These are phyloP conservation scores for Chaetodon auriga DNA, from an alignment of 2,113 vertebrate genomes.

Conservation along the genomic window DNA sequence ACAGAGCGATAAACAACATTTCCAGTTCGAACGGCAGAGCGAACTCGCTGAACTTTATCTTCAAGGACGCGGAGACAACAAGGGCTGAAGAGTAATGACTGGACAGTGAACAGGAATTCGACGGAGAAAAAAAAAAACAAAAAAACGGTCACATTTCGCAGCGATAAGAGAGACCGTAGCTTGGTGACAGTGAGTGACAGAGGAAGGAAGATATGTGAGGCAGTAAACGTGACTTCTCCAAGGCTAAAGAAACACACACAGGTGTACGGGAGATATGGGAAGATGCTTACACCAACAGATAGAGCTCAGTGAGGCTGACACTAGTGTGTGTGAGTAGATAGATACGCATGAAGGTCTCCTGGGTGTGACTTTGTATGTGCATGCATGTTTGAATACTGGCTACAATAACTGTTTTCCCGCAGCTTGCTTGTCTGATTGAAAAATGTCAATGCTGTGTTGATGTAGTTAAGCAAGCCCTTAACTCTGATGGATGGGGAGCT, in stretches of 20 bases:
- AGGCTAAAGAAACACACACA: constrained; percentile 28
- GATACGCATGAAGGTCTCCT: neutral
- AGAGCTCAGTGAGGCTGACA: neutral
- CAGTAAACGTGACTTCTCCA: constrained; percentile 53
- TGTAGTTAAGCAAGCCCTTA: neutral
- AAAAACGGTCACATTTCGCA: constrained; percentile 54
- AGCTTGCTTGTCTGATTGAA: too few species aligned
- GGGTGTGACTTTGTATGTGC: neutral
- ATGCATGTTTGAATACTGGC: too few species aligned
- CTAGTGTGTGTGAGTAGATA: neutral
- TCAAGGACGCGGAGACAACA: constrained; percentile 69
- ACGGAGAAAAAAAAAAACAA: constrained; percentile 56
- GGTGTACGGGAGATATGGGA: neutral
- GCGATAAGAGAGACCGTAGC: constrained; percentile 62
- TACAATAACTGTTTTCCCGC: too few species aligned
- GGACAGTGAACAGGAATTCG: constrained; percentile 61
- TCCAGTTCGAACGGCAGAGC: constrained; percentile 70
- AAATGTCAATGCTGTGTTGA: too few species aligned
- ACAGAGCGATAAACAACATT: constrained; percentile 76
- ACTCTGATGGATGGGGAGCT: too few species aligned
- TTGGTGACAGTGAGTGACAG: constrained; percentile 65
- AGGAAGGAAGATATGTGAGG: constrained; percentile 44
- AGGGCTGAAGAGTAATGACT: constrained; percentile 74
- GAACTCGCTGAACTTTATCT: constrained; percentile 83
- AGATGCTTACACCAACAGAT: neutral